A percentile compares a stretch with the other conserved stretches of the same genome.
Conservation (phyloP, 2,113 vertebrate genomes). For the Rhodinocichla rosea region DNA sequence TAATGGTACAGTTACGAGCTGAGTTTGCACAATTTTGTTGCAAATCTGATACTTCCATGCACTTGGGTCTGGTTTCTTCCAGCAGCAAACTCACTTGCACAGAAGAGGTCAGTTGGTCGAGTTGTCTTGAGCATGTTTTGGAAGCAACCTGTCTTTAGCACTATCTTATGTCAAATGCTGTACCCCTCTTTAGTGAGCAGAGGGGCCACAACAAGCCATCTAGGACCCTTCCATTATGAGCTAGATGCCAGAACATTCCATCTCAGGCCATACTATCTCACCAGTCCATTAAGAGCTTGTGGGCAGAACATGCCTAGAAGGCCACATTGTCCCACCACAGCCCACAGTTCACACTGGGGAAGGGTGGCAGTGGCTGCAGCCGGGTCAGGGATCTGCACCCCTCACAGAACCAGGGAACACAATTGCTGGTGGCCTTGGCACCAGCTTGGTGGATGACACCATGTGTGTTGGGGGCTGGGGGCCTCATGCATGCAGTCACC, state of each 20-base stretch:
- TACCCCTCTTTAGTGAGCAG: background rate
- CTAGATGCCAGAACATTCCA: background rate
- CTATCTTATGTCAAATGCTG: background rate
- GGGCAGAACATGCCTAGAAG: background rate
- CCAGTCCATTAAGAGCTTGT: background rate
- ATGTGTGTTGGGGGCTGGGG: too few relatives aligned
- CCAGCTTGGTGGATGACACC: background rate
- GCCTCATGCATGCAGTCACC: too few relatives aligned
- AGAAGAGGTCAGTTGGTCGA: background rate
- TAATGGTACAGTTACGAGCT: background rate
- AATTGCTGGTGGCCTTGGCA: background rate
- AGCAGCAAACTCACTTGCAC: background rate
- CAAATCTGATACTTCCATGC: background rate
- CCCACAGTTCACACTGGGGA: background rate
- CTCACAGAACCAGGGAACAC: background rate
- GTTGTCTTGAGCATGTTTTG: background rate
- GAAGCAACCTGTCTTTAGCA: background rate
- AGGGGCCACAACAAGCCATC: background rate
- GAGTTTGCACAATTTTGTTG: background rate
- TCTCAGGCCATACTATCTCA: background rate
- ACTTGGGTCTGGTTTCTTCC: background rate
- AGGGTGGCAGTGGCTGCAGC: background rate
- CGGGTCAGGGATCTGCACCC: background rate
- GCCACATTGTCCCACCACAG: background rate
- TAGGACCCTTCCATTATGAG: background rate